A percentile compares a stretch with the other conserved stretches of the same genome.
phyloP scores from a whole-genome alignment of 2,113 vertebrate genomes.

The Apodemus speciosus region DNA sequence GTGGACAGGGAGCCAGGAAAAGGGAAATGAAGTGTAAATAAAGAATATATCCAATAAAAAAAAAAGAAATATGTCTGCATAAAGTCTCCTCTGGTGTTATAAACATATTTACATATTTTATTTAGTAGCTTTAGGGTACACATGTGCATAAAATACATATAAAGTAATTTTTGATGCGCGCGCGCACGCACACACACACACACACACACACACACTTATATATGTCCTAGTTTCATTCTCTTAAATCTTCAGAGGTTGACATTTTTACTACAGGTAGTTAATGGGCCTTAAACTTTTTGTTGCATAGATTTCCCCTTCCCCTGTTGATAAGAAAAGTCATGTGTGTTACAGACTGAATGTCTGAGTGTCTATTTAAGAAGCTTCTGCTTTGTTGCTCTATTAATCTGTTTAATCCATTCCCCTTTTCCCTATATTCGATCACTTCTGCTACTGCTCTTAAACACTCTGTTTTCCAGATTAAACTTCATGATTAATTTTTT shows the following conservation, averaged over 20 bases:
- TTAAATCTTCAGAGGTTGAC: neutral
- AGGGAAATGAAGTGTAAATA: too few relatives aligned
- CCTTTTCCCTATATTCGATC: neutral
- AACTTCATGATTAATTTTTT: neutral
- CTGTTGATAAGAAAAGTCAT: neutral
- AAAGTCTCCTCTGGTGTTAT: neutral
- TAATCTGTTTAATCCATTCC: neutral
- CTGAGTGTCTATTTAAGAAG: neutral
- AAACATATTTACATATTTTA: slow-evolving; percentile 29
- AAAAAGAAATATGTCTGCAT: neutral
- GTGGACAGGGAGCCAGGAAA: too few relatives aligned
- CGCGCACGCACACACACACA: too few relatives aligned
- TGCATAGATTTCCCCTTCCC: neutral
- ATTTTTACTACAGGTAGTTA: neutral
- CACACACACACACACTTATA: too few relatives aligned
- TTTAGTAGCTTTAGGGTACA: neutral
- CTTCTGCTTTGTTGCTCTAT: neutral
- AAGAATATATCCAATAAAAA: too few relatives aligned
- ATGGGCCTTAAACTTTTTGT: neutral
- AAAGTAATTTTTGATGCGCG: slow-evolving; percentile 3
- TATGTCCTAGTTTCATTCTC: neutral
- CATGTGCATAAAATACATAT: neutral
- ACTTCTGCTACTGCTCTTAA: neutral
- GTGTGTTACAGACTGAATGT: neutral
- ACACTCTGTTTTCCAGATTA: neutral